Percentiles rank a stretch among this genome's conserved stretches.
phyloP scores from a whole-genome alignment of 2,888 invertebrate genomes.

The Leptogaster cylindrica region DNA sequence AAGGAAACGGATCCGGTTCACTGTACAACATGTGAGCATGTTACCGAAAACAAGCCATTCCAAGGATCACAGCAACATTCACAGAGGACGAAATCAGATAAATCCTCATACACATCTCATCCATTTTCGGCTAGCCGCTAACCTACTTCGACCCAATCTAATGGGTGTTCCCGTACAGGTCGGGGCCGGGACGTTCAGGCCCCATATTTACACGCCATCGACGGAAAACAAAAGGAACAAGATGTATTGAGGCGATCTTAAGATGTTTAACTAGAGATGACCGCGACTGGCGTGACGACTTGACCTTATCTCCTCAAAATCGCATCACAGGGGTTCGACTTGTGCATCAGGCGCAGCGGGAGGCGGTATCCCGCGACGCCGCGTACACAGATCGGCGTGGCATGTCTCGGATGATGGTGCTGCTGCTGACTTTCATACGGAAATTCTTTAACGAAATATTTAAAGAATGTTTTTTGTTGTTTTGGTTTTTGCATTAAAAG shows the following conservation, averaged over 20 bases:
- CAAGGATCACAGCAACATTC: not conserved
- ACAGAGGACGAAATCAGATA: slow-evolving; percentile 38
- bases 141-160: slow-evolving; percentile 35
- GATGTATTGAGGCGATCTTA: slow-evolving; percentile 6
- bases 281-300: slow-evolving; percentile 50
- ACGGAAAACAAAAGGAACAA: slow-evolving; percentile 34
- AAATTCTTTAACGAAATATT: slow-evolving; percentile 39
- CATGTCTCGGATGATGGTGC: slow-evolving; percentile 20
- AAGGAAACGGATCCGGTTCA: slow-evolving; percentile 18
- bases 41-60: slow-evolving; percentile 17
- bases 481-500: not conserved
- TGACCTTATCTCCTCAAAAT: slow-evolving; percentile 50
- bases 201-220: slow-evolving; percentile 45
- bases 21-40: not conserved
- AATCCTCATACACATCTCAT: slow-evolving; percentile 42
- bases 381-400: slow-evolving; percentile 16
- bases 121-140: slow-evolving; percentile 40
- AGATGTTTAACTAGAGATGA: slow-evolving; percentile 46
- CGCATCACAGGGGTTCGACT: slow-evolving; percentile 50
- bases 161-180: slow-evolving; percentile 31
- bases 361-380: slow-evolving; percentile 47
- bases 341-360: slow-evolving; percentile 49
- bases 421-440: slow-evolving; percentile 31
- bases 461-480: slow-evolving; percentile 26
- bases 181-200: slow-evolving; percentile 33